Percentiles rank a stretch among this genome's conserved stretches.
These are phyloP conservation scores for Trematocara caparti DNA, from an alignment of 2,797 vertebrate species.

Conservation along the genomic window DNA sequence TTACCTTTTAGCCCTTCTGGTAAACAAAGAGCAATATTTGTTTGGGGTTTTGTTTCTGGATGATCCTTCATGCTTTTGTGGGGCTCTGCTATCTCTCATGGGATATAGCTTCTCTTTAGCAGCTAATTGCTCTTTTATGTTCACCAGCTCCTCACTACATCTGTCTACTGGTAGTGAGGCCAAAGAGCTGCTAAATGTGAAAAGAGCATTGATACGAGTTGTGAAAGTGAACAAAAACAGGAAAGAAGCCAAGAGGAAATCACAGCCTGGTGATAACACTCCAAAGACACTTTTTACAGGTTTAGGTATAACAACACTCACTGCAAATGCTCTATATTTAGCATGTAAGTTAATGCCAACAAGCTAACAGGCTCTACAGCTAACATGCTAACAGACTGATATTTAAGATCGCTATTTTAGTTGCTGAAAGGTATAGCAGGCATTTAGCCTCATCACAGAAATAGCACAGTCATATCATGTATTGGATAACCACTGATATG, in stretches of 20 bases:
- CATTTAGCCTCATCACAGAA: neutral
- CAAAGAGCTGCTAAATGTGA: neutral
- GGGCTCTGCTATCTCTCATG: neutral
- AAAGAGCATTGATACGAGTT: neutral
- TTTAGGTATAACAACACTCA: neutral
- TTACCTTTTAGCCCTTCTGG: neutral
- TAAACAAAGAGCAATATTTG: neutral
- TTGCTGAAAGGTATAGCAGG: neutral
- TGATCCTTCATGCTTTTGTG: neutral
- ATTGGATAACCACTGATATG: neutral
- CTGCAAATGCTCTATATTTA: neutral
- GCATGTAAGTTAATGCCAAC: neutral
- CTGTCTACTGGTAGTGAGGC: neutral
- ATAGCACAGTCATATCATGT: neutral
- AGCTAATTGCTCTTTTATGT: neutral
- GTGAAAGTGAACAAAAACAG: neutral
- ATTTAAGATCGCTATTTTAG: rapidly evolving
- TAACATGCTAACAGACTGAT: neutral
- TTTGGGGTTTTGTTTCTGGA: neutral
- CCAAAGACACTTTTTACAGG: neutral
- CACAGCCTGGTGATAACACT: neutral
- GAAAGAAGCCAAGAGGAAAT: neutral
- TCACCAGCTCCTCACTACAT: neutral
- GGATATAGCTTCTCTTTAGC: neutral
- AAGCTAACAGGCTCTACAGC: neutral